Conservation (phyloP, 2,888 invertebrate genomes). For the Drosophila subsilvestris region DNA sequence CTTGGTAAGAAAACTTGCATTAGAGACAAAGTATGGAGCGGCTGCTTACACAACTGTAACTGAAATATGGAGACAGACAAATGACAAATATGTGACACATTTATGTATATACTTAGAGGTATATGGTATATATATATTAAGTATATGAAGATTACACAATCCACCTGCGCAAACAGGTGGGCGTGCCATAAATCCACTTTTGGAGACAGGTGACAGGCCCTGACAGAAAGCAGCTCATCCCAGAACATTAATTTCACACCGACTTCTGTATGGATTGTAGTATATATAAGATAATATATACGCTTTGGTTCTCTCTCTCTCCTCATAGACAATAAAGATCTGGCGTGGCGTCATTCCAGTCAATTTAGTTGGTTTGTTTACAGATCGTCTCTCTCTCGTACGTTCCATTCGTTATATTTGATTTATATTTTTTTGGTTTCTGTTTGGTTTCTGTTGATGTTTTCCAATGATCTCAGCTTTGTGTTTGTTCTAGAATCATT, state of each 20-base stretch:
- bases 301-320: conserved; percentile 14
- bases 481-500: conserved; percentile 57
- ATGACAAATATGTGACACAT: neutral
- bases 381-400: conserved; percentile 48
- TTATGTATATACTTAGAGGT: neutral
- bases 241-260: conserved; percentile 26
- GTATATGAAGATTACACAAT: conserved; percentile 34
- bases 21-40: neutral
- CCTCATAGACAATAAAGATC: conserved; percentile 29
- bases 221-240: conserved; percentile 29
- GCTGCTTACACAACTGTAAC: conserved; percentile 34
- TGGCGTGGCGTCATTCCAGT: conserved; percentile 58
- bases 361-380: conserved; percentile 58
- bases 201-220: conserved; percentile 33
- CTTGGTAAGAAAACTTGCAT: neutral
- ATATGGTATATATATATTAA: neutral
- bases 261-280: conserved; percentile 23
- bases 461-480: conserved; percentile 68
- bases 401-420: conserved; percentile 38
- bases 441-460: conserved; percentile 47
- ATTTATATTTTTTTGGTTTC: conserved; percentile 48
- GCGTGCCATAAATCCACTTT: conserved; percentile 41
- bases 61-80: conserved; percentile 21
- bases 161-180: conserved; percentile 43
- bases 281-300: neutral